These are phyloP conservation scores for Gandaritis pyraliata DNA, from an alignment of 2,888 invertebrate species.

Conservation along the genomic window DNA sequence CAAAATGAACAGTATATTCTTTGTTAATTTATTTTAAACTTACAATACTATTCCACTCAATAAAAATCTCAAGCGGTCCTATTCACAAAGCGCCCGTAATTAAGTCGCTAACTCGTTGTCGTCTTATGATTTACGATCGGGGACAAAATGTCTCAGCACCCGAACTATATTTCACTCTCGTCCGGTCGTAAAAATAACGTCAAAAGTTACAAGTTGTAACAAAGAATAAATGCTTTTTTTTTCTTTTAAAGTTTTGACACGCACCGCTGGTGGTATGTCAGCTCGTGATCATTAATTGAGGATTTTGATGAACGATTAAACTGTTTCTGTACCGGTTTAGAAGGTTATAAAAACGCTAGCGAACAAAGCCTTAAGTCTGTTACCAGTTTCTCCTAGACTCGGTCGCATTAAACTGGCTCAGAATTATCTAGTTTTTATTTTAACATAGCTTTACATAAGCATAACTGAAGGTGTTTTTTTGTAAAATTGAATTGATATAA, in stretches of 20 bases:
- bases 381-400: background rate
- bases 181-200: constrained; percentile 43
- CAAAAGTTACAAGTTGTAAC: constrained; percentile 36
- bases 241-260: constrained; percentile 26
- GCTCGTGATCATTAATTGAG: constrained; percentile 12
- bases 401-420: background rate
- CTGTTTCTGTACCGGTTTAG: background rate
- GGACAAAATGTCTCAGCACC: constrained; percentile 36
- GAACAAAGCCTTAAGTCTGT: background rate
- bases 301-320: background rate
- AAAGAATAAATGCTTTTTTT: constrained; percentile 29
- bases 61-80: constrained; percentile 37
- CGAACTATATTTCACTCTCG: constrained; percentile 35
- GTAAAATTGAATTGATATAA: too few species aligned
- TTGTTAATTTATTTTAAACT: constrained; percentile 18
- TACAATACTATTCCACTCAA: constrained; percentile 27
- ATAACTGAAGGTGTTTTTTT: too few species aligned
- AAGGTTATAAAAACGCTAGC: background rate
- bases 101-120: constrained; percentile 41
- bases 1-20: constrained; percentile 6
- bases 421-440: too few species aligned
- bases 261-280: constrained; percentile 39
- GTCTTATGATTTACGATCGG: constrained; percentile 41
- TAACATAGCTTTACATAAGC: too few species aligned
- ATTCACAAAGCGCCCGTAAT: constrained; percentile 43